phyloP scores from a whole-genome alignment of 2,797 vertebrate species.

The Aldrovandia affinis region DNA sequence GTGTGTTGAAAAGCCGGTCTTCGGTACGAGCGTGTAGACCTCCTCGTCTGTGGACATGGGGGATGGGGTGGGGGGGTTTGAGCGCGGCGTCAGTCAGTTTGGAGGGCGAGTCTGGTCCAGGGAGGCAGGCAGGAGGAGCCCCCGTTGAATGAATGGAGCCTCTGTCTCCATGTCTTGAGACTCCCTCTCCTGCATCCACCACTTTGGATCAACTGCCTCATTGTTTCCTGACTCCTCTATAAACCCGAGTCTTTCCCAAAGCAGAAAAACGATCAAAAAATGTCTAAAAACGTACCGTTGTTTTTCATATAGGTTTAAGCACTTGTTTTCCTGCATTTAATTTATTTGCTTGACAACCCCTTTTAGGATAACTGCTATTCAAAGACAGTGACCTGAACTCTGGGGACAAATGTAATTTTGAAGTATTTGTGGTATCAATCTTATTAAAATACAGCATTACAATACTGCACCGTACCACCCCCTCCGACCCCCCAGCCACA shows the following conservation, averaged over 20 bases:
- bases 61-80: not conserved
- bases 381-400: not conserved
- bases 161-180: conserved; percentile 16
- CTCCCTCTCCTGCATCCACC: not conserved
- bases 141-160: not conserved
- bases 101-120: conserved; percentile 4
- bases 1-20: not conserved
- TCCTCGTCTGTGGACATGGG: not conserved
- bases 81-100: not conserved
- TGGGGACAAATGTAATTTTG: not conserved
- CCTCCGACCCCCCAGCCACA: no score
- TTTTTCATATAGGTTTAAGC: not conserved
- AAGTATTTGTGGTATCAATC: not conserved
- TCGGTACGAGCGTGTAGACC: not conserved
- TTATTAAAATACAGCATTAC: no score
- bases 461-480: no score
- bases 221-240: conserved; percentile 5
- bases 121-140: not conserved
- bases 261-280: not conserved
- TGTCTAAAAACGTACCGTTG: not conserved
- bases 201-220: not conserved
- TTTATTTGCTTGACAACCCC: not conserved
- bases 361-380: not conserved
- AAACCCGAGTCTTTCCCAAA: not conserved
- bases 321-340: not conserved